A percentile compares a stretch with the other conserved stretches of the same genome.
These are phyloP conservation scores for Halesus radiatus DNA, from an alignment of 1,140 invertebrate genomes.

Conservation along the genomic window DNA sequence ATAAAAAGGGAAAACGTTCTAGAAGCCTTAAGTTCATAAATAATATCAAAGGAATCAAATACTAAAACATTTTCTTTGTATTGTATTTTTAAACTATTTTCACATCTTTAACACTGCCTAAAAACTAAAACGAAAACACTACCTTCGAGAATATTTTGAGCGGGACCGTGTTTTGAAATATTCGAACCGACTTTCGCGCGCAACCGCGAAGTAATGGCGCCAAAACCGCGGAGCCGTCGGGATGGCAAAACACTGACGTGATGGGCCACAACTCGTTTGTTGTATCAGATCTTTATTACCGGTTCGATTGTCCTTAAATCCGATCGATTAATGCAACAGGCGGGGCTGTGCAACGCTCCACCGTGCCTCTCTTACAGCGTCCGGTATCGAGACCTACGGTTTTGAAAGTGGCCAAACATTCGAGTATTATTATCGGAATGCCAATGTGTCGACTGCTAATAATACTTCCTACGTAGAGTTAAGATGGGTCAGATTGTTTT, in stretches of 20 bases:
- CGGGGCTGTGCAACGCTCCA: background rate
- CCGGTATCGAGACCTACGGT: constrained; percentile 11
- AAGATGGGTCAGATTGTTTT: constrained; percentile 45
- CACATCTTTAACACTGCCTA: too few species aligned
- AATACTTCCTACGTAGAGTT: constrained; percentile 44
- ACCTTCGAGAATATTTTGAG: too few species aligned
- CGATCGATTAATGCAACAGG: background rate
- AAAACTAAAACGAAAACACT: too few species aligned
- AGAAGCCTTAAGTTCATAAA: too few species aligned
- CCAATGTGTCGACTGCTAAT: constrained; percentile 46
- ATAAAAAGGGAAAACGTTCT: too few species aligned
- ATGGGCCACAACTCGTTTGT: constrained; percentile 16
- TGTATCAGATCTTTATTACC: constrained; percentile 23
- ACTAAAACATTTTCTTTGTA: too few species aligned
- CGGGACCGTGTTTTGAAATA: background rate
- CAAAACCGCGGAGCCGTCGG: too few species aligned
- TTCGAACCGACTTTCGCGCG: constrained; percentile 19
- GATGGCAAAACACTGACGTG: background rate
- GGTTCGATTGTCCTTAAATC: constrained; percentile 31
- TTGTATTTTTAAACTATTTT: too few species aligned
- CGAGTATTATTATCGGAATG: constrained; percentile 22
- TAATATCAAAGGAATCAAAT: too few species aligned
- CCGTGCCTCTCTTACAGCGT: background rate
- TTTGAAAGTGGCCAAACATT: constrained; percentile 47
- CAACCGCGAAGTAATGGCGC: background rate